These are phyloP conservation scores for Oxycera nigricornis DNA, from an alignment of 2,888 invertebrate genomes.

Conservation along the genomic window DNA sequence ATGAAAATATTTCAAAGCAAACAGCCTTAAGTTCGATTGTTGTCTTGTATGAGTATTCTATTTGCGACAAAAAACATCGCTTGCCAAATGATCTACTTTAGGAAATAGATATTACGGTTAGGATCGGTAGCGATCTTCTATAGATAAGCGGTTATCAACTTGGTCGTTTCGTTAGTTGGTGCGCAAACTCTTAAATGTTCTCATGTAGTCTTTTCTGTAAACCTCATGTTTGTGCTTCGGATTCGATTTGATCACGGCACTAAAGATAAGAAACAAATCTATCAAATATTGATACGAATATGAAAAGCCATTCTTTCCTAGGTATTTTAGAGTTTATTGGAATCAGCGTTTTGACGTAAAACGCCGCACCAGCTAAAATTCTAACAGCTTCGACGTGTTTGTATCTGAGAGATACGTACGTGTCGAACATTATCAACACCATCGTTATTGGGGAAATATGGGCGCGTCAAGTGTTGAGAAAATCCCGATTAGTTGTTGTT, in stretches of 20 bases:
- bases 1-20: neutral
- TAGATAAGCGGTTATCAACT: slow-evolving; percentile 1
- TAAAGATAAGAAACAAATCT: neutral
- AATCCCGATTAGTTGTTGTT: neutral
- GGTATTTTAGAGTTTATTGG: neutral
- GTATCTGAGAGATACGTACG: neutral
- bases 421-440: neutral
- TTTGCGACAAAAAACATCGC: neutral
- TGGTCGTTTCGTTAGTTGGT: neutral
- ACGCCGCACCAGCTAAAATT: neutral
- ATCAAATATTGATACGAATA: neutral
- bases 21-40: no score
- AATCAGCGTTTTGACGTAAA: neutral
- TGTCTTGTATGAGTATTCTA: no score
- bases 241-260: slow-evolving; percentile 11
- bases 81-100: neutral
- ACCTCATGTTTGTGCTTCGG: neutral
- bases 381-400: neutral
- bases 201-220: neutral
- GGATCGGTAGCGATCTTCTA: slow-evolving; percentile 11
- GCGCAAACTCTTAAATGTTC: neutral
- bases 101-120: neutral
- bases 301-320: neutral
- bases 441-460: neutral
- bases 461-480: neutral